These are phyloP conservation scores for Sus scrofa DNA, from an alignment of 2,113 vertebrate genomes.

Conservation along the genomic window T2T-Sscrofa CM000819.6:30761001-30761500, in stretches of 20 bases:
- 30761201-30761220: not conserved
- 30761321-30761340: not conserved
- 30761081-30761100: not conserved
- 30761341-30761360: not conserved
- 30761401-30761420: not conserved
- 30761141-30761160: not conserved
- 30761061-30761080: not conserved
- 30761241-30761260: not conserved
- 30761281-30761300: not conserved
- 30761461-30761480: slow-evolving; percentile 5
- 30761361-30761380: not conserved
- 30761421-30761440: not conserved
- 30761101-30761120: not conserved
- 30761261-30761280: not conserved
- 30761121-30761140: not conserved
- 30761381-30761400: not conserved
- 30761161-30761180: not conserved
- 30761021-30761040: not conserved
- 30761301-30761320: not conserved
- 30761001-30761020: not conserved
- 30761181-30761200: not conserved
- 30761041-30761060: not conserved
- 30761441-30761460: not conserved
- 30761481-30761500: not conserved
- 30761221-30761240: not conserved